Evolutionary conservation across 2,113 vertebrate species (phyloP).

Genomic region (Myotis brandtii): DNA sequence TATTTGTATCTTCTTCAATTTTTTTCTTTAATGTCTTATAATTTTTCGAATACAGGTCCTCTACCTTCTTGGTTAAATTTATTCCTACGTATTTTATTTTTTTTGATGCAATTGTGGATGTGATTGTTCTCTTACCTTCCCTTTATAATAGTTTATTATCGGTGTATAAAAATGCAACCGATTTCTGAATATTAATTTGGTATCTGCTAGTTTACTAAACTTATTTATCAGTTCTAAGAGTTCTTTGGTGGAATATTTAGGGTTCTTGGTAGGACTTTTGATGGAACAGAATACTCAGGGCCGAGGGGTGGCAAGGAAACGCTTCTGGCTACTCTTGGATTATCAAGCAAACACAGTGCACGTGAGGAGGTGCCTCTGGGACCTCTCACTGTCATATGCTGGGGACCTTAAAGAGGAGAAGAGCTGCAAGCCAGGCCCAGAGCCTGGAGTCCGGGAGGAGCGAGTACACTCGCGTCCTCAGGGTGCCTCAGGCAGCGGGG

Average conservation of each 20-base stretch:
- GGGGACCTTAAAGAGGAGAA: not conserved
- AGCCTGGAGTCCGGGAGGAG: not conserved
- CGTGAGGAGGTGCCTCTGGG: not conserved
- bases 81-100: not conserved
- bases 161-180: not conserved
- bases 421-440: not conserved
- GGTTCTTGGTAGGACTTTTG: not conserved
- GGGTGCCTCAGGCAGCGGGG: not conserved
- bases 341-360: not conserved
- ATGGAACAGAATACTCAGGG: not conserved
- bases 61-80: not conserved
- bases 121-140: not conserved
- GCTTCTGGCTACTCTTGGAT: not conserved
- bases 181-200: not conserved
- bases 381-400: not conserved
- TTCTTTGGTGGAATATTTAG: not conserved
- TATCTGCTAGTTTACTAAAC: not conserved
- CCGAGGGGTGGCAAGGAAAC: not conserved
- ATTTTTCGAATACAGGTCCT: not conserved
- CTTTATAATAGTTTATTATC: not conserved
- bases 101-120: not conserved
- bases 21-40: not conserved
- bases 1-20: not conserved
- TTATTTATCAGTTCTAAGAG: not conserved
- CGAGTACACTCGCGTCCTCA: not conserved